Evolutionary conservation across 2,888 invertebrate genomes (phyloP).

Genomic region (Sabellastarte sp.): DNA sequence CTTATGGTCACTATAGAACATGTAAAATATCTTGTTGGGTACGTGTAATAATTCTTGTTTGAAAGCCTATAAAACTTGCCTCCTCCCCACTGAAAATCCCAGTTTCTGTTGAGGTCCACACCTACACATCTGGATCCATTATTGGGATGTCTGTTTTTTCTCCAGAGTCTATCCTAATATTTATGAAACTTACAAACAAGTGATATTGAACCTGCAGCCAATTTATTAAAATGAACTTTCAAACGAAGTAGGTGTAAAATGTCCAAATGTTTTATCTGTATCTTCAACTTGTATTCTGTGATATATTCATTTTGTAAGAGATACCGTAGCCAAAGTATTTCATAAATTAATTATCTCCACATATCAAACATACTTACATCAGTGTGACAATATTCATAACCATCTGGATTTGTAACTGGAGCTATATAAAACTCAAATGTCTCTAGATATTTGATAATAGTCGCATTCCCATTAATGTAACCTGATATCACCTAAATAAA

Average conservation of each 20-base stretch:
- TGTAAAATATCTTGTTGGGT: no score
- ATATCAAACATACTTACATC: not conserved
- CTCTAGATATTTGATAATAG: slow-evolving; percentile 1
- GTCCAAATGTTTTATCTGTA: no score
- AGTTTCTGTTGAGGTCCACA: not conserved
- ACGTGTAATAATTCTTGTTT: no score
- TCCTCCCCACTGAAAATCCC: slow-evolving; percentile 3
- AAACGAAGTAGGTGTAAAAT: no score
- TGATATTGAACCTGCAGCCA: not conserved
- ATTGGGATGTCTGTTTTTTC: not conserved
- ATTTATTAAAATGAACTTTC: not conserved
- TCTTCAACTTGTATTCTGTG: no score
- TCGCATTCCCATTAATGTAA: slow-evolving; percentile 4
- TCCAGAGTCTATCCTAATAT: not conserved
- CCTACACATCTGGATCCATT: not conserved
- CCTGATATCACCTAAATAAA: slow-evolving; percentile 13
- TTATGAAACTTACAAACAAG: not conserved
- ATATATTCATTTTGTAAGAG: no score
- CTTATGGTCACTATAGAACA: no score
- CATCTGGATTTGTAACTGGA: slow-evolving; percentile 18
- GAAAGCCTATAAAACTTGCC: not conserved
- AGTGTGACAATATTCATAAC: slow-evolving; percentile 18
- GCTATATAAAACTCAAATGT: slow-evolving; percentile 14
- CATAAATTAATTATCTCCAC: no score
- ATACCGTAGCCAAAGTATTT: no score